A percentile compares a stretch with the other conserved stretches of the same genome.
These are phyloP conservation scores for Homarus gammarus DNA, from an alignment of 2,888 invertebrate genomes.

Conservation along the genomic window DNA sequence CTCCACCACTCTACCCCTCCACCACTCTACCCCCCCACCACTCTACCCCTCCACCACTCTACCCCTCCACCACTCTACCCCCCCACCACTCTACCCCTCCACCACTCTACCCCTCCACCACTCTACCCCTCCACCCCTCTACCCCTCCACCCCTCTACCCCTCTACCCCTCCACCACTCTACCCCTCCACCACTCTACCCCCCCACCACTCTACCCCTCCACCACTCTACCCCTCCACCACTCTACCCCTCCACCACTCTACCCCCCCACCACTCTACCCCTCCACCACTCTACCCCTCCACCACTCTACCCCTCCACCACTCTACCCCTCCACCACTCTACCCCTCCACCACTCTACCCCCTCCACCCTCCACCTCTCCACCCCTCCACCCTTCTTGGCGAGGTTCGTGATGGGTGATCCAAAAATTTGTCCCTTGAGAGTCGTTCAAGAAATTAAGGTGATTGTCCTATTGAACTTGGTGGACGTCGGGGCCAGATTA, in stretches of 20 bases:
- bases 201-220: background rate
- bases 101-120: background rate
- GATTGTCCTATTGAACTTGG: constrained; percentile 52
- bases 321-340: background rate
- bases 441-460: constrained; percentile 53
- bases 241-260: no score
- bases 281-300: background rate
- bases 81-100: no score
- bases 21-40: background rate
- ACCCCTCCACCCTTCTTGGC: background rate
- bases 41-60: background rate
- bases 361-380: background rate
- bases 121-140: background rate
- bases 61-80: no score
- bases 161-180: background rate
- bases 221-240: background rate
- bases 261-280: background rate
- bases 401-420: constrained; percentile 23
- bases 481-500: constrained; percentile 42
- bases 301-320: background rate
- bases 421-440: constrained; percentile 37
- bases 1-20: background rate
- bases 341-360: background rate
- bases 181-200: background rate
- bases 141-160: background rate